phyloP scores from a whole-genome alignment of 2,888 invertebrate genomes.

The Andrena haemorrhoa region DNA sequence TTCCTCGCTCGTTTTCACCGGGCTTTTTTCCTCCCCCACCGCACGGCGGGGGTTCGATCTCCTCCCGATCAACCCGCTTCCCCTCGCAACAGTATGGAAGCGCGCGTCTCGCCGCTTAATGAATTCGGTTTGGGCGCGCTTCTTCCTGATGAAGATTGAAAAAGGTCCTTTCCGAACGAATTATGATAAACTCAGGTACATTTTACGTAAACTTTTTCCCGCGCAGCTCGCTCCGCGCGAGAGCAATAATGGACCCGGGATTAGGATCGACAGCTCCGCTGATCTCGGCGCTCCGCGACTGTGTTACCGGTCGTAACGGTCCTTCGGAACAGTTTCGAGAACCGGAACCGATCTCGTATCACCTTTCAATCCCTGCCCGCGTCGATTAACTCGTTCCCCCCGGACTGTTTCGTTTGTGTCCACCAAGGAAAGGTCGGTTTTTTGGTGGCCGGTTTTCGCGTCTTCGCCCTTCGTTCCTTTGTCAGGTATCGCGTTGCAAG shows the following conservation, averaged over 20 bases:
- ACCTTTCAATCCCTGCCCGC: background rate
- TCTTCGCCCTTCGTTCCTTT: slow-evolving; percentile 1
- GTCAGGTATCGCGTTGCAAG: slow-evolving; percentile 41
- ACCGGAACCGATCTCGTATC: slow-evolving; percentile 2
- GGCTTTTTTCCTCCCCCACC: slow-evolving; percentile 2
- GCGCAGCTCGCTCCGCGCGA: no score
- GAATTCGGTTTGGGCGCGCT: background rate
- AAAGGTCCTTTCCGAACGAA: no score
- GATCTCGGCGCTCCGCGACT: background rate
- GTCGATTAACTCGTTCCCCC: slow-evolving; percentile 35
- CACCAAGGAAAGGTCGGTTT: slow-evolving; percentile 22
- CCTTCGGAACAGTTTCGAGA: background rate
- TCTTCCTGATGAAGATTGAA: background rate
- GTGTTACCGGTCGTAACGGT: background rate
- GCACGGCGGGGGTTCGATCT: background rate
- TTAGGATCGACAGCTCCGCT: background rate
- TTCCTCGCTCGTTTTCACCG: slow-evolving; percentile 42
- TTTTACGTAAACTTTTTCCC: no score
- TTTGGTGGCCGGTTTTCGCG: slow-evolving; percentile 16
- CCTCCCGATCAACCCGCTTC: background rate
- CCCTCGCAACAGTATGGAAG: background rate
- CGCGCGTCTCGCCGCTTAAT: background rate
- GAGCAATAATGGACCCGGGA: background rate
- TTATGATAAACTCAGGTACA: no score
- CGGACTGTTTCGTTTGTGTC: slow-evolving; percentile 6